Percentiles rank a stretch among this genome's conserved stretches.
phyloP scores from a whole-genome alignment of 2,797 vertebrate genomes.

The Danio choprae region DNA sequence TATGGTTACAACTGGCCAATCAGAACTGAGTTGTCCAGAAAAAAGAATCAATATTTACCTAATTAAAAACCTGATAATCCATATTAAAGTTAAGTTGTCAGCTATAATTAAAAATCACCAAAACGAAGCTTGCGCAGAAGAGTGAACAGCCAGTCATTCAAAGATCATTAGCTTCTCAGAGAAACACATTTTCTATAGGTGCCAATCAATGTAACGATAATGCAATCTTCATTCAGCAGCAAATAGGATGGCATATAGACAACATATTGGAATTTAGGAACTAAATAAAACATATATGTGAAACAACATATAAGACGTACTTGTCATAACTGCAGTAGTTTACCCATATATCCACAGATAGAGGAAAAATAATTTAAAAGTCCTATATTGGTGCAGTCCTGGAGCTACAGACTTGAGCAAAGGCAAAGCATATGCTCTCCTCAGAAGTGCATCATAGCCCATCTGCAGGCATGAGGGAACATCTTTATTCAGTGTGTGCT shows the following conservation, averaged over 20 bases:
- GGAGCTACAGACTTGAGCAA: constrained; percentile 35
- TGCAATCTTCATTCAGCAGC: not conserved
- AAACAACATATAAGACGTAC: not conserved
- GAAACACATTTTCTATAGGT: not conserved
- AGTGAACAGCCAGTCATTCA: not conserved
- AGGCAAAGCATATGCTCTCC: constrained; percentile 49
- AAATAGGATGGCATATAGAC: too few relatives aligned
- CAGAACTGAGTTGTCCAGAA: too few relatives aligned
- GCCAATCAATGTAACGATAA: not conserved
- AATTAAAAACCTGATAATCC: not conserved
- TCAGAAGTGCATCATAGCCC: constrained; percentile 38
- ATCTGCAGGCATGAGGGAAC: constrained; percentile 30
- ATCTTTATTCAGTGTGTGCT: constrained; percentile 36
- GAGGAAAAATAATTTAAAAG: not conserved
- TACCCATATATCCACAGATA: not conserved
- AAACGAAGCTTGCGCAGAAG: constrained; percentile 12
- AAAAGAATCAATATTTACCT: not conserved
- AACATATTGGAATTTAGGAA: not conserved
- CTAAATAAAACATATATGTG: not conserved
- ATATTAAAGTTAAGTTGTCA: not conserved
- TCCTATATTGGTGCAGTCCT: constrained; percentile 15
- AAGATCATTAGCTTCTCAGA: not conserved
- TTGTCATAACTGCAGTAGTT: too few relatives aligned
- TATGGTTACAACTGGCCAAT: too few relatives aligned
- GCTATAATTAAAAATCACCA: not conserved